Base-by-base conservation (phyloP, 2,888 invertebrate genomes). In the Bedellia somnulentella region DNA sequence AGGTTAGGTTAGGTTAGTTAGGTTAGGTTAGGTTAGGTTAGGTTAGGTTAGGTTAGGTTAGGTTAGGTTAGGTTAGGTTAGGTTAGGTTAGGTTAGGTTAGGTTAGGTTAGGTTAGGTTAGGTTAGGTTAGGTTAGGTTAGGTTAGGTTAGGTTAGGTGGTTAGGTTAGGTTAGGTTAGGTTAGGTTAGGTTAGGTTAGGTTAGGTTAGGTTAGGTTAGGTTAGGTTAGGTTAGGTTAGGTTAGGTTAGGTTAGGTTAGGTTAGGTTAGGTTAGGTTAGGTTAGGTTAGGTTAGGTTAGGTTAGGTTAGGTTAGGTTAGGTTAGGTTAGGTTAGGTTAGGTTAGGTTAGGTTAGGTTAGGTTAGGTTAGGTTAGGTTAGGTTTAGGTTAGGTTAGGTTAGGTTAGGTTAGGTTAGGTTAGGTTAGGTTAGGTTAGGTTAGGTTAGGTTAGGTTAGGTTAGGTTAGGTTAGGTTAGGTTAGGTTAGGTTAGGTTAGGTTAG, bases 401-500 rank as follows among this genome's bases (percentile, higher is more conserved):
- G 29, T 29, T 29, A 29, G 29, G 29, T 29, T 29, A 29, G 29
- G 29, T 29, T 29, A 29, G 29, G 29, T 29, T 29, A 29, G 29
- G 29, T 29, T 29, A 29, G 29, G 29, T 29, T 29, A 29, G 29
- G 29, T 29, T 29, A 29, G 29, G 29, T 29, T 29, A 29, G 31
- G 31, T 26, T 31, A 26, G 26, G 26, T 26, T 26, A 26, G 26
- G 26, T 26, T 38, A 36, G 38, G 38, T 38, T 38, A 36, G 38
- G 38, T 35, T 39, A 37, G 39, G 39, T 39, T 37, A 34, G 36
- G 39, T 37, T 37, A 34, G 36, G 39, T 37, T 36, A 33, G 36
- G 36, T 38, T 38, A 35, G 38, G 38, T 37, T 37, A 34, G 38
- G 35, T 36, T 37, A 35, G 37, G 38, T 38, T 38, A 36, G 38